Conservation (phyloP, 2,888 invertebrate species). For the Helleia helle region DNA sequence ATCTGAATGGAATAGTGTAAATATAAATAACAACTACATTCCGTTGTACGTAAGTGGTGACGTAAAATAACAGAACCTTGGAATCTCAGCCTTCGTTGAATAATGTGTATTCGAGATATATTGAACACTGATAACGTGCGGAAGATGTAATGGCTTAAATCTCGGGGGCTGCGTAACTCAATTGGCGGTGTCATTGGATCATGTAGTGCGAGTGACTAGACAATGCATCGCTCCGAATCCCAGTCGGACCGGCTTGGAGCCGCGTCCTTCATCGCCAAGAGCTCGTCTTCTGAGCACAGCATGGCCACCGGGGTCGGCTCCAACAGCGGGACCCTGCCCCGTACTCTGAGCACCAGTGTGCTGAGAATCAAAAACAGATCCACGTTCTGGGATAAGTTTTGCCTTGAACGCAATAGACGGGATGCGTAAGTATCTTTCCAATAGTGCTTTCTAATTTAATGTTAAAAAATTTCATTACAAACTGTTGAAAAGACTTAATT, state of each 20-base stretch:
- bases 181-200: constrained; percentile 14
- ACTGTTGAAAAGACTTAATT: too few relatives aligned
- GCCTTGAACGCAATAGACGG: constrained; percentile 78
- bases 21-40: constrained; percentile 1
- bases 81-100: not conserved
- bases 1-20: not conserved
- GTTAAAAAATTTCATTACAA: too few relatives aligned
- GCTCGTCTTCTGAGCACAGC: constrained; percentile 66
- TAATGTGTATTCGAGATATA: too few relatives aligned
- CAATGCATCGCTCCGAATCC: constrained; percentile 74
- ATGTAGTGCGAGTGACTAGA: constrained; percentile 40
- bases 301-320: constrained; percentile 66
- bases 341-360: constrained; percentile 86
- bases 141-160: constrained; percentile 6
- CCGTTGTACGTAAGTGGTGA: constrained; percentile 4
- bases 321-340: constrained; percentile 72
- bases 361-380: constrained; percentile 84
- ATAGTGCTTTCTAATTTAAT: too few relatives aligned
- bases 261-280: constrained; percentile 52
- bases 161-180: constrained; percentile 11
- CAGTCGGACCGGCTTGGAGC: constrained; percentile 70
- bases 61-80: not conserved
- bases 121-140: not conserved
- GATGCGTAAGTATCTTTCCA: constrained; percentile 80
- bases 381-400: constrained; percentile 90